Evolutionary conservation across 2,888 invertebrate genomes (phyloP).

Genomic region (Girardia tigrina): DNA sequence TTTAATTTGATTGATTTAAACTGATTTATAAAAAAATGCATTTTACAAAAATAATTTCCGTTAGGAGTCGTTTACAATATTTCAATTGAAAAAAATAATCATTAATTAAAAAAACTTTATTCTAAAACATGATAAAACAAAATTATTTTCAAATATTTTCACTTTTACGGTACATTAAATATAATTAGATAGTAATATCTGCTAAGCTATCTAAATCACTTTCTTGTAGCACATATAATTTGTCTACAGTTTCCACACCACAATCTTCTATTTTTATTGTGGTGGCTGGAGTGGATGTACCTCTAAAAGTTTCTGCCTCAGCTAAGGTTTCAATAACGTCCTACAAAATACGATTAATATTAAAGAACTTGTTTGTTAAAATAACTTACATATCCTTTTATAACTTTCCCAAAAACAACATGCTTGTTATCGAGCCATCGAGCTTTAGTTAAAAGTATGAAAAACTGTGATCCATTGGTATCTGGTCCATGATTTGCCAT

Average conservation of each 20-base stretch:
- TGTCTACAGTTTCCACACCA: background rate
- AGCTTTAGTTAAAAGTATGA: slow-evolving; percentile 46
- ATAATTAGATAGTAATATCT: slow-evolving; percentile 16
- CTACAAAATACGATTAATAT: background rate
- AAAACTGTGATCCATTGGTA: slow-evolving; percentile 51
- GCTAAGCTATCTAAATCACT: background rate
- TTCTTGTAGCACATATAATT: background rate
- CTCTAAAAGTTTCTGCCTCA: background rate
- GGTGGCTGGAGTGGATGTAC: background rate
- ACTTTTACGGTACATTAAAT: too few relatives aligned
- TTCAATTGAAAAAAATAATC: too few relatives aligned
- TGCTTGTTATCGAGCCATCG: slow-evolving; percentile 44
- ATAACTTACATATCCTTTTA: slow-evolving; percentile 28
- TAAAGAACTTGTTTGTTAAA: background rate
- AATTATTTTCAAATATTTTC: too few relatives aligned
- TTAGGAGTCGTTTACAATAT: too few relatives aligned
- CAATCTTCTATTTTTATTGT: background rate
- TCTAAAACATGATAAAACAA: too few relatives aligned
- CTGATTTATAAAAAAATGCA: too few relatives aligned
- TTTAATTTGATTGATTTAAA: too few relatives aligned
- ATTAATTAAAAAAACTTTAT: too few relatives aligned
- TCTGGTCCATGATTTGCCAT: slow-evolving; percentile 51
- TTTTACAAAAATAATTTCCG: too few relatives aligned
- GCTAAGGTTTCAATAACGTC: background rate
- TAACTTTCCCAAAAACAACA: slow-evolving; percentile 32